phyloP scores from a whole-genome alignment of 2,113 vertebrate genomes.

The Elachura formosa region DNA sequence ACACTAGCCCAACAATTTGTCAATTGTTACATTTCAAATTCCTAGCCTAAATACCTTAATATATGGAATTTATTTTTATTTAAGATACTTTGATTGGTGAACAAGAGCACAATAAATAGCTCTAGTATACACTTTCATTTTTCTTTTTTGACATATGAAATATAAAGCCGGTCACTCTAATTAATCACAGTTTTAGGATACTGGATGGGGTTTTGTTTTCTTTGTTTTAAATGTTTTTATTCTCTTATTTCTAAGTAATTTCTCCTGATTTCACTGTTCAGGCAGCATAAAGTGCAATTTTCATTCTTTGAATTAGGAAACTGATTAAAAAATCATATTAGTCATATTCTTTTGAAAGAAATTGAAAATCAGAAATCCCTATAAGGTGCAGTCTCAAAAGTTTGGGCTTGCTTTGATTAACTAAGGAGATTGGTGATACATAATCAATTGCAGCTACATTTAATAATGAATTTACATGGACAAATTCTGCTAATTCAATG shows the following conservation, averaged over 20 bases:
- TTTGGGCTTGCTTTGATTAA: not conserved
- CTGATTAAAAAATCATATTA: not conserved
- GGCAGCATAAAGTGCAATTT: not conserved
- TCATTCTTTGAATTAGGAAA: not conserved
- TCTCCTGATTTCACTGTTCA: not conserved
- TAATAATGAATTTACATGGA: not conserved
- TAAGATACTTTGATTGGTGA: not conserved
- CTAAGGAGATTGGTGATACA: not conserved
- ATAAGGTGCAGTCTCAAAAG: not conserved
- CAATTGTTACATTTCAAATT: not conserved
- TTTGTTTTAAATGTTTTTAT: not conserved
- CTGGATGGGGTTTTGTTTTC: not conserved
- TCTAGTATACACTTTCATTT: not conserved
- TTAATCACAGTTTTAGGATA: not conserved
- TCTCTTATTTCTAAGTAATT: not conserved
- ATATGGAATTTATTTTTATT: not conserved
- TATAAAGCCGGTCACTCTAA: not conserved
- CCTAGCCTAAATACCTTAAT: not conserved
- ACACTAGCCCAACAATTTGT: not conserved
- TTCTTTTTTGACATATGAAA: slow-evolving; percentile 13
- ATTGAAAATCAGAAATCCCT: not conserved
- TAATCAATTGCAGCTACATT: not conserved
- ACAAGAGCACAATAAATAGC: not conserved
- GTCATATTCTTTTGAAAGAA: not conserved
- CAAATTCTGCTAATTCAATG: not conserved